A percentile compares a stretch with the other conserved stretches of the same genome.
Evolutionary conservation across 2,888 invertebrate genomes (phyloP).

Genomic region (Adineta ricciae): DNA sequence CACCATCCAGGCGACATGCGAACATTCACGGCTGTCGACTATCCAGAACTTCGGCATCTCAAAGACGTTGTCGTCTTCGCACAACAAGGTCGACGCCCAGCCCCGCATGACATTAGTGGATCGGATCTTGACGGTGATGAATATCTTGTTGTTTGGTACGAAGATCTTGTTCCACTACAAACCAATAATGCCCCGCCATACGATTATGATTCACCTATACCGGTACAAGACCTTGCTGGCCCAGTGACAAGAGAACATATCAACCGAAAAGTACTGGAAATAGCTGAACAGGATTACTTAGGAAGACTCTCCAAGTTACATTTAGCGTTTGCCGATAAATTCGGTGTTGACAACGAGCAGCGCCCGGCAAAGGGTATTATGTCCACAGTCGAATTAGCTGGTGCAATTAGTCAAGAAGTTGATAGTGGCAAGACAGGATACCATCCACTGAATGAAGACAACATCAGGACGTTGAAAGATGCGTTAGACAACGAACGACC

Average conservation of each 20-base stretch:
- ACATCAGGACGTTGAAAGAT: background rate
- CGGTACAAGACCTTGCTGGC: accelerated
- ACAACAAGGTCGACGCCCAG: background rate
- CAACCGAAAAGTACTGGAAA: background rate
- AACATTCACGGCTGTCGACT: background rate
- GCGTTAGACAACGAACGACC: background rate
- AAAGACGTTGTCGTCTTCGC: conserved; percentile 6
- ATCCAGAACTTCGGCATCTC: background rate
- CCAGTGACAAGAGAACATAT: background rate
- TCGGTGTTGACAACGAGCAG: background rate
- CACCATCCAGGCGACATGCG: conserved; percentile 8
- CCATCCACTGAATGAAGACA: background rate
- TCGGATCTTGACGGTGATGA: conserved; percentile 17
- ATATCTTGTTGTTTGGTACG: background rate
- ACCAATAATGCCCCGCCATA: background rate
- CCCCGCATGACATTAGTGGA: background rate
- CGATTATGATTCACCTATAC: background rate
- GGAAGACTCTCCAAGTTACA: background rate
- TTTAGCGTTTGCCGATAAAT: background rate
- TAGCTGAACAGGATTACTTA: background rate
- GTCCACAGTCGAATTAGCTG: background rate
- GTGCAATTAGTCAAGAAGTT: conserved; percentile 14
- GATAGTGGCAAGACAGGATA: background rate
- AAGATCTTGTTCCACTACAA: background rate
- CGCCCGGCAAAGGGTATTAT: background rate